Evolutionary conservation across 2,797 vertebrate species (phyloP), one percentile per base, ranked within the genome.

Genomic region (Pteropus rufus): DNA sequence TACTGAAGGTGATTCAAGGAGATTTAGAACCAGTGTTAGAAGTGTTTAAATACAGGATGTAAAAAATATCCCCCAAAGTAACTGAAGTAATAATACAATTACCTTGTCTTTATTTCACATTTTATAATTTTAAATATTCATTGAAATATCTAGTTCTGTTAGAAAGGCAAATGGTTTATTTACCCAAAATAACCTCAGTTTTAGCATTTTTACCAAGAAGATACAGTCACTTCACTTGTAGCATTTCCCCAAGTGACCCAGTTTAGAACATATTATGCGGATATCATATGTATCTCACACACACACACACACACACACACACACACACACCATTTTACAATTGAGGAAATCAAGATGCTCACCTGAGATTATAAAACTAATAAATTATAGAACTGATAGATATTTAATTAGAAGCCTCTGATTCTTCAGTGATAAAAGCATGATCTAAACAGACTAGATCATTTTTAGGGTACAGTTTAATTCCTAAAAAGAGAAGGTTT

Each of bases 121-220:
- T 88, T 93, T 82, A 56, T 82, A 77, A 93, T 86, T 75, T 95
- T 94, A 44, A 91, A 81, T 46, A 10, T 46, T 67, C 23, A 58
- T 31, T 95, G 21, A 46, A 64, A 58, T 14, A 82, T 2, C 49
- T 12, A 56, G 10, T 19, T 24, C 84, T 52, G 7, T 83, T 46
- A 58, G 11, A 75, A 69, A 64, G 23, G 9, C 0, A 86, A 67
- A 67, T 65, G 24, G 5, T 10, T 72, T 21, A 77, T 79, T 91
- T 92, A 56, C 31, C 52, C 11, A 36, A 76, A 2, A 44, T 88
- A 88, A 7, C 31, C 31, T 0, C 11, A 36, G 29, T 60, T 80
- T 89, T 73, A 75, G 24, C 14, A 49, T 62, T 91, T n/a, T 73
- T 79, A 41, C 1, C 18, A 65, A 77, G 26, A n/a, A 91, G 7